phyloP scores from a whole-genome alignment of 37 sponge, comb jelly and placozoan genomes.

The Halichondria panicea region DNA sequence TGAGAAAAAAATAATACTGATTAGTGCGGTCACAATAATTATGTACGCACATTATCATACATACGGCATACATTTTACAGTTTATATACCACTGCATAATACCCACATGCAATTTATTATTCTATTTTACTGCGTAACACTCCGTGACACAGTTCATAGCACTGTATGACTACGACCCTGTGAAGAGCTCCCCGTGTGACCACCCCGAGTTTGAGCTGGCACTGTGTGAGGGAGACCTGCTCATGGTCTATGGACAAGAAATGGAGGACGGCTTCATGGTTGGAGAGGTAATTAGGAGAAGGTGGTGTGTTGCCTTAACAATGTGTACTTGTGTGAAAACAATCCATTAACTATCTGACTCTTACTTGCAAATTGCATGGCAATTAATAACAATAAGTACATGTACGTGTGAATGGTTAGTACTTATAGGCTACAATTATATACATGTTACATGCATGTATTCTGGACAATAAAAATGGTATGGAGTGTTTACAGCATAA shows the following conservation, averaged over 20 bases:
- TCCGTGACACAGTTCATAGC: constrained; percentile 50
- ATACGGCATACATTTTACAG: not conserved
- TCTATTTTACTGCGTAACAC: not conserved
- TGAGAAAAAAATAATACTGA: no score
- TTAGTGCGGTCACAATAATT: no score
- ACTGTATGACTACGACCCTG: constrained; percentile 75
- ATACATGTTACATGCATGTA: no score
- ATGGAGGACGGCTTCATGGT: constrained; percentile 47
- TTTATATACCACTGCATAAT: not conserved
- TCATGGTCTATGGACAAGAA: constrained; percentile 20
- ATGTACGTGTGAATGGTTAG: no score
- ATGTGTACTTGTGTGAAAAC: no score
- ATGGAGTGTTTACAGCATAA: no score
- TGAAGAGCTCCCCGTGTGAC: constrained; percentile 28
- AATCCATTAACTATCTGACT: no score
- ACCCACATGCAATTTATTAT: not conserved
- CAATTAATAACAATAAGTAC: no score
- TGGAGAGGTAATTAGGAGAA: constrained; percentile 50
- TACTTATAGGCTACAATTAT: no score
- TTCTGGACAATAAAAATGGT: no score
- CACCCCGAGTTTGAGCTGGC: constrained; percentile 52
- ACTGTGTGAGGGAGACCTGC: constrained; percentile 29
- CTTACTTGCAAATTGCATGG: no score
- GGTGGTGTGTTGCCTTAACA: not conserved
- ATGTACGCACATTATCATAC: no score